Evolutionary conservation across 2,113 vertebrate genomes (phyloP).

Genomic region (Pseudorhombus dupliciocellatus): DNA sequence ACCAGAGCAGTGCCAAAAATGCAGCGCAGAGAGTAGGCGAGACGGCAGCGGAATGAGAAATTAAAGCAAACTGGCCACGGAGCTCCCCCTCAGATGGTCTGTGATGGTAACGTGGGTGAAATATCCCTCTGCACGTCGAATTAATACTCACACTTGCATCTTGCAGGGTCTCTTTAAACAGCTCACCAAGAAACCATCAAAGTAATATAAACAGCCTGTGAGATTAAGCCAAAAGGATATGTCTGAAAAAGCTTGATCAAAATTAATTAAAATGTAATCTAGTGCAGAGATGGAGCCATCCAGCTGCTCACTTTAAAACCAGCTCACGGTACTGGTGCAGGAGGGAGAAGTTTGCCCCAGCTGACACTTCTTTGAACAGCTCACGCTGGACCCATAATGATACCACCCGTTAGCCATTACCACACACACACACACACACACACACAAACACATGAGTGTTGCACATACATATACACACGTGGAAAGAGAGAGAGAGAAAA

Average conservation of each 20-base stretch:
- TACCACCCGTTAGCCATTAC: slow-evolving; percentile 37
- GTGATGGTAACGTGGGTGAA: not conserved
- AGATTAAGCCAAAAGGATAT: slow-evolving; percentile 36
- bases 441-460: not conserved
- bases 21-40: not conserved
- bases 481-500: not conserved
- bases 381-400: slow-evolving; percentile 16
- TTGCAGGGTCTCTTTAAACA: slow-evolving; percentile 7
- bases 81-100: not conserved
- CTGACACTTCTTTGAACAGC: slow-evolving; percentile 44
- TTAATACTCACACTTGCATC: not conserved
- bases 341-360: slow-evolving; percentile 27
- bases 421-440: slow-evolving; percentile 12
- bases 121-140: not conserved
- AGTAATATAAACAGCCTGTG: slow-evolving; percentile 9
- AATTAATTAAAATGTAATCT: slow-evolving; percentile 58
- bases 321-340: slow-evolving; percentile 5
- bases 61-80: not conserved
- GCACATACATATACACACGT: slow-evolving; percentile 13
- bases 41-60: not conserved
- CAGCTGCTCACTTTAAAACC: slow-evolving; percentile 39
- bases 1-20: not conserved
- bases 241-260: slow-evolving; percentile 28
- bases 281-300: slow-evolving; percentile 23
- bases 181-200: slow-evolving; percentile 27